phyloP scores from a whole-genome alignment of 2,888 invertebrate species.

The Lutraria lutraria region DNA sequence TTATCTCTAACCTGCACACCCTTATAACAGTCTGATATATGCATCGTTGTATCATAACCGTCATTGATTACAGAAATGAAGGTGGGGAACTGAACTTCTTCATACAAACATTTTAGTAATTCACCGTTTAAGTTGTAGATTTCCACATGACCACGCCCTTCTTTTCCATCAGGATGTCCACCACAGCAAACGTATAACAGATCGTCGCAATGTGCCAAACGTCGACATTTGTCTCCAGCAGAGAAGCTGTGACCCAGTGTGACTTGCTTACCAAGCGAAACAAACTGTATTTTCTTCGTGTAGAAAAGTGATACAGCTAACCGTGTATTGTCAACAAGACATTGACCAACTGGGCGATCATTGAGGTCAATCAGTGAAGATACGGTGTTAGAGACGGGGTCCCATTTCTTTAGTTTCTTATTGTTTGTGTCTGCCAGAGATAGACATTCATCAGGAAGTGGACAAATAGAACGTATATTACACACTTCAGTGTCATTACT shows the following conservation, averaged over 20 bases:
- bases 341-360: not conserved
- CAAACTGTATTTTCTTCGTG: conserved; percentile 21
- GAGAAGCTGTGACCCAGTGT: not conserved
- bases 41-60: not conserved
- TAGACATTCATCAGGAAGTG: not conserved
- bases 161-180: not conserved
- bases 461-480: not conserved
- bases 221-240: conserved; percentile 11
- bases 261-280: not conserved
- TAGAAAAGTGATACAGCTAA: not conserved
- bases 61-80: not conserved
- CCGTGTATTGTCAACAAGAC: not conserved
- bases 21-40: not conserved
- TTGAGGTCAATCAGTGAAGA: not conserved
- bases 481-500: not conserved
- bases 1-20: not conserved
- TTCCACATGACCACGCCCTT: conserved; percentile 36
- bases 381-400: not conserved
- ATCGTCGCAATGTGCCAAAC: not conserved
- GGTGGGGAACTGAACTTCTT: not conserved
- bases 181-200: conserved; percentile 28
- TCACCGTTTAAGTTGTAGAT: conserved; percentile 7
- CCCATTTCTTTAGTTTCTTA: not conserved
- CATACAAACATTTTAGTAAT: not conserved
- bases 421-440: not conserved